These are phyloP conservation scores for Gallinago solitaria DNA, from an alignment of 2,797 vertebrate species.

Conservation along the genomic window DNA sequence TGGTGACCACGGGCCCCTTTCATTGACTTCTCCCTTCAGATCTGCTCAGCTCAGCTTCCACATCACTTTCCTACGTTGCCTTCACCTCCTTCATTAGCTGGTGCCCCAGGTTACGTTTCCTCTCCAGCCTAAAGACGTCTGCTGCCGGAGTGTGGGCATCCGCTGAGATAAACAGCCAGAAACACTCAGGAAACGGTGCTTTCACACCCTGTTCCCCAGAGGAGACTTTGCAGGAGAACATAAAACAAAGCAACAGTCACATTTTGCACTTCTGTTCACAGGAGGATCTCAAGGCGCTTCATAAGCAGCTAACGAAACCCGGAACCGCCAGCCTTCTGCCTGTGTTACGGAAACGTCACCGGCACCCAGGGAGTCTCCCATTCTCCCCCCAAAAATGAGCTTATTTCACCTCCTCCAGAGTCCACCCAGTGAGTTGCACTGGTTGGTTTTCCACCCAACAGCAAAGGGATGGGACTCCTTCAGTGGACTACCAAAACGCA, in stretches of 20 bases:
- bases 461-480: neutral
- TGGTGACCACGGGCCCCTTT: neutral
- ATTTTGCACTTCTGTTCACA: neutral
- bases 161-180: slow-evolving; percentile 7
- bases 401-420: neutral
- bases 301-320: neutral
- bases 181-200: neutral
- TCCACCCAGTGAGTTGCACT: neutral
- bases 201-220: slow-evolving; percentile 29
- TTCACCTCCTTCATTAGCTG: slow-evolving; percentile 18
- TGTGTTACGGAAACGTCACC: neutral
- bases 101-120: neutral
- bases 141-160: neutral
- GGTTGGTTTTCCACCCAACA: neutral
- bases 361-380: rapidly evolving
- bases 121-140: neutral
- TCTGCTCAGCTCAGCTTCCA: neutral
- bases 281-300: neutral
- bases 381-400: neutral
- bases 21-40: slow-evolving; percentile 1
- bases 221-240: neutral
- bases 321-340: neutral
- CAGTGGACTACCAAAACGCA: neutral
- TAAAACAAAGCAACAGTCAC: neutral
- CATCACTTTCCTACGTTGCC: neutral